These are phyloP conservation scores for Cheracebus regulus DNA, from an alignment of 2,797 vertebrate genomes.

Conservation along the genomic window DNA sequence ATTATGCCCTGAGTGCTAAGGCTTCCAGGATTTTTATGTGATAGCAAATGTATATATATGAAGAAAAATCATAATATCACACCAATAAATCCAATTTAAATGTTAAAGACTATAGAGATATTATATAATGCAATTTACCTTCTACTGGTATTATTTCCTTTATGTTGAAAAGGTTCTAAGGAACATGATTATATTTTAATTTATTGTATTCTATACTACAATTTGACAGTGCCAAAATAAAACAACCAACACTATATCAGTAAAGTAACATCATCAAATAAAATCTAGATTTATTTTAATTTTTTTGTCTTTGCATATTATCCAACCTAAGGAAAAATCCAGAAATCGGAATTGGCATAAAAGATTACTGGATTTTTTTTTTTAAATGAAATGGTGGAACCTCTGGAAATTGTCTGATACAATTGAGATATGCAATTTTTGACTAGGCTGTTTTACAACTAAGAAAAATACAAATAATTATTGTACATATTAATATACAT, in stretches of 20 bases:
- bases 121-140: background rate
- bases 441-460: background rate
- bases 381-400: accelerated
- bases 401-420: background rate
- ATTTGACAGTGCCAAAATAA: background rate
- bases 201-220: background rate
- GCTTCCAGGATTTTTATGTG: background rate
- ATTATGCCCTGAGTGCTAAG: background rate
- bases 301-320: background rate
- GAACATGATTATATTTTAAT: background rate
- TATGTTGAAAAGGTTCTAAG: background rate
- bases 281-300: background rate
- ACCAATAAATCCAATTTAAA: background rate
- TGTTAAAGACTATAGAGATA: background rate
- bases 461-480: background rate
- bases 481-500: background rate
- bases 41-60: background rate
- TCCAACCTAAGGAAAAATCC: background rate
- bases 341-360: background rate
- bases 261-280: background rate
- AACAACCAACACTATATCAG: background rate
- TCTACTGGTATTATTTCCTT: background rate
- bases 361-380: background rate
- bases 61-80: background rate
- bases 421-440: background rate